Percentiles rank a stretch among this genome's conserved stretches.
phyloP scores from a whole-genome alignment of 2,797 vertebrate species.

The Parotocinclus haroldoi region DNA sequence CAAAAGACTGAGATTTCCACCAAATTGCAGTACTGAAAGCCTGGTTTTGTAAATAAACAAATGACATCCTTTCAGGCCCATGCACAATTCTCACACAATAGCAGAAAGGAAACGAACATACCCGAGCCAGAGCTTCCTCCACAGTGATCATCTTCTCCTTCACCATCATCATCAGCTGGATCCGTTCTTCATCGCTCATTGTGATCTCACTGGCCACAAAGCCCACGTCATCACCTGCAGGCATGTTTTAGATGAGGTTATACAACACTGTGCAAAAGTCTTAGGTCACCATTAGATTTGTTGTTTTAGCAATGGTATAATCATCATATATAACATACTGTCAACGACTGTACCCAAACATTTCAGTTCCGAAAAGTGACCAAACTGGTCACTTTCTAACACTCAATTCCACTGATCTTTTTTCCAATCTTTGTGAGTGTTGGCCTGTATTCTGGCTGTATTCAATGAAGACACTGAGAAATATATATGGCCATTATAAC shows the following conservation, averaged over 20 bases:
- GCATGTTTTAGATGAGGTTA: slow-evolving; percentile 1
- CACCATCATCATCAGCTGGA: slow-evolving; percentile 99
- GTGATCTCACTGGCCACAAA: slow-evolving; percentile 98
- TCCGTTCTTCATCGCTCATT: slow-evolving; percentile 96
- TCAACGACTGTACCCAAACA: no score
- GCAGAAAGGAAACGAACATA: slow-evolving; percentile 59
- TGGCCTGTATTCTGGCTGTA: no score
- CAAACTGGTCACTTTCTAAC: no score
- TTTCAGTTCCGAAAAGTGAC: no score
- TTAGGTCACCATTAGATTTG: no score
- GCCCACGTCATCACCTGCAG: slow-evolving; percentile 88
- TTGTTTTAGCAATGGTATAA: no score
- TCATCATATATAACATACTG: no score
- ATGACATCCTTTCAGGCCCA: background rate
- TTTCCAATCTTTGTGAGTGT: no score
- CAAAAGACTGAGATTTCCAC: background rate
- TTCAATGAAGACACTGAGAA: no score
- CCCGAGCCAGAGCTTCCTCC: slow-evolving; percentile 95
- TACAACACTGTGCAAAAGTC: background rate
- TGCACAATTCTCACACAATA: slow-evolving; percentile 47
- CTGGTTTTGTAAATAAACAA: slow-evolving; percentile 1
- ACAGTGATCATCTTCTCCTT: slow-evolving; percentile 99
- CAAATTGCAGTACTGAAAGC: background rate
- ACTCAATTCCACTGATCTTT: no score
- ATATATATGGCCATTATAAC: no score